phyloP scores from a whole-genome alignment of 1,140 invertebrate species.

The Anastrepha ludens region DNA sequence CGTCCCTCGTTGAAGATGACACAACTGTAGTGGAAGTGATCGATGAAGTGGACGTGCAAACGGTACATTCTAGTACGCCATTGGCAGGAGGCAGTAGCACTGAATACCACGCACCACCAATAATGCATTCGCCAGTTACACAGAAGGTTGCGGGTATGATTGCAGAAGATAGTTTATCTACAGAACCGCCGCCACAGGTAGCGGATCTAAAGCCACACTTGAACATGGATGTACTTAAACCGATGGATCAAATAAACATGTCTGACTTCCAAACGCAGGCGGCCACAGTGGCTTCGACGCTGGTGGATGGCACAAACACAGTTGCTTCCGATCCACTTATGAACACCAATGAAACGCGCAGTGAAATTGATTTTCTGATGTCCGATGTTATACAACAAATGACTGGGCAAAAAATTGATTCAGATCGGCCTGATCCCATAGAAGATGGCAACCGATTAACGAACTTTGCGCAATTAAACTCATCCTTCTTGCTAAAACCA shows the following conservation, averaged over 20 bases:
- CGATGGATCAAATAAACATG: constrained; percentile 71
- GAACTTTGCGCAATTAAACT: constrained; percentile 67
- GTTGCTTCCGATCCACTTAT: constrained; percentile 61
- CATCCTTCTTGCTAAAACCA: constrained; percentile 63
- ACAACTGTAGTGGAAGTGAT: constrained; percentile 1
- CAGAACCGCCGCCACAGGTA: constrained; percentile 64
- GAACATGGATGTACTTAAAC: constrained; percentile 67
- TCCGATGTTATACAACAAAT: constrained; percentile 71
- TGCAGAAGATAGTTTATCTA: constrained; percentile 48
- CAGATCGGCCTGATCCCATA: background rate
- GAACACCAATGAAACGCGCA: constrained; percentile 69
- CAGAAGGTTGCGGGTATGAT: constrained; percentile 8
- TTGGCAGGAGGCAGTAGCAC: background rate
- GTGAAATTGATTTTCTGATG: constrained; percentile 69
- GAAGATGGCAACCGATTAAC: constrained; percentile 62
- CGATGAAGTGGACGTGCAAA: background rate
- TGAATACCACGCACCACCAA: constrained; percentile 12
- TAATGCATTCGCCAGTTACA: constrained; percentile 25
- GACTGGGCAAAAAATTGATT: constrained; percentile 56
- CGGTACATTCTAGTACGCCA: background rate
- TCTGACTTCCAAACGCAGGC: constrained; percentile 72
- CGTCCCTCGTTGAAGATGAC: background rate
- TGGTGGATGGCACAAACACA: constrained; percentile 68
- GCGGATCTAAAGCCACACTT: constrained; percentile 69
- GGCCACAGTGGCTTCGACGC: constrained; percentile 72